Evolutionary conservation across 2,113 vertebrate genomes (phyloP).

Genomic region (Circaetus gallicus): DNA sequence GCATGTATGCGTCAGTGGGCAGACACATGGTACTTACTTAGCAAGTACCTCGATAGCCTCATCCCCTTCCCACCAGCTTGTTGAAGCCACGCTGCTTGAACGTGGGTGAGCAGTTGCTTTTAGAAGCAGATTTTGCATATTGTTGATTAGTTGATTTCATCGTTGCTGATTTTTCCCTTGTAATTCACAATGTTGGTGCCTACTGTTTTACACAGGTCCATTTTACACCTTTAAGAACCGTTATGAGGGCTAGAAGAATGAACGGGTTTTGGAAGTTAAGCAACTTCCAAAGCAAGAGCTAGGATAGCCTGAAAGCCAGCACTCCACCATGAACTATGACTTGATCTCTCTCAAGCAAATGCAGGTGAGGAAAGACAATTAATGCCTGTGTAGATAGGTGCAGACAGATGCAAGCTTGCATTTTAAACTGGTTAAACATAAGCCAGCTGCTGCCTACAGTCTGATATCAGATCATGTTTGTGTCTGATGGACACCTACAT

Average conservation of each 20-base stretch:
- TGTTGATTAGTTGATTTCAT: background rate
- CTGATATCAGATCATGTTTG: background rate
- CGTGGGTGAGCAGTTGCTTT: background rate
- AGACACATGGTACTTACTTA: background rate
- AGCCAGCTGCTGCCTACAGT: background rate
- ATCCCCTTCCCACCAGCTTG: background rate
- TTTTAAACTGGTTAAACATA: background rate
- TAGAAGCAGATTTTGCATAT: background rate
- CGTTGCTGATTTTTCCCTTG: background rate
- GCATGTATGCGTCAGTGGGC: too few species aligned
- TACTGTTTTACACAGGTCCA: background rate
- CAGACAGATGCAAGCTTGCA: background rate
- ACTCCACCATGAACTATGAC: rapidly evolving
- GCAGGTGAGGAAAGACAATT: background rate
- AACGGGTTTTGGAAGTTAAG: background rate
- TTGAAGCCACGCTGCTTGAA: background rate
- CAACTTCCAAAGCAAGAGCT: background rate
- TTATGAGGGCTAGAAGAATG: background rate
- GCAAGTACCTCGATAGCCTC: background rate
- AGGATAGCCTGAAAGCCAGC: background rate
- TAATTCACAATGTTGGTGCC: background rate
- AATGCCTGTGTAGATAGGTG: background rate
- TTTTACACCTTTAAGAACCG: background rate
- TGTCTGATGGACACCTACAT: background rate
- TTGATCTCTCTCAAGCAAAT: background rate